Evolutionary conservation across 2,888 invertebrate species (phyloP).

Genomic region (Drosophila mayaguana): DNA sequence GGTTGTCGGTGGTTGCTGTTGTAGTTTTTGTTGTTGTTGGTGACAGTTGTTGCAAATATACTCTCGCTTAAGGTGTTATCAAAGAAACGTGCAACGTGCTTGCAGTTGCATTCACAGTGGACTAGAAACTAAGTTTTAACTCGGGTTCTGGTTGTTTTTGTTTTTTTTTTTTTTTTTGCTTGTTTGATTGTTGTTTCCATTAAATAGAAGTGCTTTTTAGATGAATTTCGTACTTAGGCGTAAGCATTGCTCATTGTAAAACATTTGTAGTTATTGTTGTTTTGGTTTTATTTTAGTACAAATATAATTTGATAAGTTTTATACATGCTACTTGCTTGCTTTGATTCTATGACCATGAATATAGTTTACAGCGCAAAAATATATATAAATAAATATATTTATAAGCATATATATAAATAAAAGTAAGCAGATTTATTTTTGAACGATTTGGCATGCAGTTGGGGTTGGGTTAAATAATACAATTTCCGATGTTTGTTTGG

Average conservation of each 20-base stretch:
- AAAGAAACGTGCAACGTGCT: constrained; percentile 50
- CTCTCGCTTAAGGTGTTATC: constrained; percentile 27
- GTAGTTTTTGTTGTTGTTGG: constrained; percentile 24
- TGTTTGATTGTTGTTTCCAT: background rate
- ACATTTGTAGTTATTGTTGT: constrained; percentile 16
- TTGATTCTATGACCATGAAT: constrained; percentile 52
- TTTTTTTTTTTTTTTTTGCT: background rate
- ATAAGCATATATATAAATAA: background rate
- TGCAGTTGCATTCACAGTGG: constrained; percentile 43
- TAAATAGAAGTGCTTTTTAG: constrained; percentile 11
- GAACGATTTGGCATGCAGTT: constrained; percentile 39
- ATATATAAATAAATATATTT: background rate
- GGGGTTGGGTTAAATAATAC: constrained; percentile 21
- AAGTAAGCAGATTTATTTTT: constrained; percentile 4
- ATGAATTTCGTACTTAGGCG: constrained; percentile 67
- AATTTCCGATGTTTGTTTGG: constrained; percentile 43
- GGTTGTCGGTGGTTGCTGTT: constrained; percentile 8
- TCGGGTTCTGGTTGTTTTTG: constrained; percentile 8
- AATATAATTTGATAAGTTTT: background rate
- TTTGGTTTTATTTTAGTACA: constrained; percentile 12
- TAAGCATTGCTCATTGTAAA: constrained; percentile 50
- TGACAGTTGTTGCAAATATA: constrained; percentile 28
- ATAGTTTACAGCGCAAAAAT: background rate
- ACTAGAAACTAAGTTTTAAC: constrained; percentile 35
- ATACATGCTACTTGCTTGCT: constrained; percentile 64